Conservation (phyloP, 2,888 invertebrate genomes). For the Phengaris arion region DNA sequence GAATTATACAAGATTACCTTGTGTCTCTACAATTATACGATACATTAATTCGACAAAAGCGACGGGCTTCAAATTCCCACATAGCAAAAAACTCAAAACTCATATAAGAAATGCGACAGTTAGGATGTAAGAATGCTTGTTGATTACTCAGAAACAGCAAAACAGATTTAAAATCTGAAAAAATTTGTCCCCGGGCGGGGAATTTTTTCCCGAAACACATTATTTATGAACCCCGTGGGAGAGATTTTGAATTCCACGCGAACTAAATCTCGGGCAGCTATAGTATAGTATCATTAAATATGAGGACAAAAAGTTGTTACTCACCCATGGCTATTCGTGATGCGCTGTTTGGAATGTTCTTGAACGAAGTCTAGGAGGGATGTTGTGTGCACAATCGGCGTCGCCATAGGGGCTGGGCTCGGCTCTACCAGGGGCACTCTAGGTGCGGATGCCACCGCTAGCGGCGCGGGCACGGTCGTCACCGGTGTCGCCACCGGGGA, state of each 20-base stretch:
- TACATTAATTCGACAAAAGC: not conserved
- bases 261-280: not conserved
- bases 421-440: conserved; percentile 29
- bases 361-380: conserved; percentile 70
- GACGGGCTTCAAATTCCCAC: not conserved
- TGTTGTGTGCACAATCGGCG: conserved; percentile 51
- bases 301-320: conserved; percentile 38
- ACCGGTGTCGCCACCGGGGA: conserved; percentile 47
- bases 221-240: conserved; percentile 1
- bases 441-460: conserved; percentile 44
- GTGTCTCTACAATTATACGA: not conserved
- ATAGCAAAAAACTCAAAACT: not conserved
- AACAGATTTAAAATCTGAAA: not conserved
- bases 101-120: not conserved
- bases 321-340: conserved; percentile 73
- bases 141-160: not conserved
- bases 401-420: conserved; percentile 44
- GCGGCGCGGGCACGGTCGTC: conserved; percentile 46
- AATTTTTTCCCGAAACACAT: not conserved
- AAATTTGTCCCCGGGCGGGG: not conserved
- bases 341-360: conserved; percentile 77
- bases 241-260: not conserved
- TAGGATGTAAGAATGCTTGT: not conserved
- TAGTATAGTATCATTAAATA: too few species aligned
- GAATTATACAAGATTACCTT: not conserved